Evolutionary conservation across 2,797 vertebrate genomes (phyloP).

Genomic region (Neopelma chrysocephalum): DNA sequence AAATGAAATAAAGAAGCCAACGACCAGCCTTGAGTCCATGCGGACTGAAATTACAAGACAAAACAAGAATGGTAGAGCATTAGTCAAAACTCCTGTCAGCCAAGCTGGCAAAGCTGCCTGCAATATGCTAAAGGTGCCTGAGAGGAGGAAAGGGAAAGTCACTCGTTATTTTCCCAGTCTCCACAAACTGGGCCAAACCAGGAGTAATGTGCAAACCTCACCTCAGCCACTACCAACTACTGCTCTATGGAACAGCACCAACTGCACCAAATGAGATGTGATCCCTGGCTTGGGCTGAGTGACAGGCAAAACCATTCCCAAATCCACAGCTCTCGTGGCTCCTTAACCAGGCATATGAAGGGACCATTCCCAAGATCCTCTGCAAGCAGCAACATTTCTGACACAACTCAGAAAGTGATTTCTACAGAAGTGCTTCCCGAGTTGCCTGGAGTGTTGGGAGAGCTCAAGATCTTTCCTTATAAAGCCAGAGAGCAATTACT

Average conservation of each 20-base stretch:
- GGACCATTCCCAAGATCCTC: background rate
- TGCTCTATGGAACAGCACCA: accelerated
- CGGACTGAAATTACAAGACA: background rate
- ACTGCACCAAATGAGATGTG: accelerated
- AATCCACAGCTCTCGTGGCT: background rate
- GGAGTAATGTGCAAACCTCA: background rate
- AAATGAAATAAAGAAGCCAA: background rate
- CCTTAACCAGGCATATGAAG: background rate
- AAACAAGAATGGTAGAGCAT: background rate
- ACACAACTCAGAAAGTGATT: background rate
- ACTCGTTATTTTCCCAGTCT: background rate
- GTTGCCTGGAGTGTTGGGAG: background rate
- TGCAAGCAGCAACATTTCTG: background rate
- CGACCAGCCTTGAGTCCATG: background rate
- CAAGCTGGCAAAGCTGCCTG: background rate
- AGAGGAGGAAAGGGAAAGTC: background rate
- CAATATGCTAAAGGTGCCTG: background rate
- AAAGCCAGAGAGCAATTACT: constrained; percentile 29
- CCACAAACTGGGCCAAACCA: background rate
- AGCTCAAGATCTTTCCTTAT: background rate
- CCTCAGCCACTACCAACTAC: background rate
- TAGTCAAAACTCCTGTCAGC: background rate
- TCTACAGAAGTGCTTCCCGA: background rate
- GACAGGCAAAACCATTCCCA: background rate
- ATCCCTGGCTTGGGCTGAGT: background rate